Evolutionary conservation across 2,797 vertebrate genomes (phyloP), one percentile per base, ranked within the genome.

Genomic region (Paedocypris micromegethes): DNA sequence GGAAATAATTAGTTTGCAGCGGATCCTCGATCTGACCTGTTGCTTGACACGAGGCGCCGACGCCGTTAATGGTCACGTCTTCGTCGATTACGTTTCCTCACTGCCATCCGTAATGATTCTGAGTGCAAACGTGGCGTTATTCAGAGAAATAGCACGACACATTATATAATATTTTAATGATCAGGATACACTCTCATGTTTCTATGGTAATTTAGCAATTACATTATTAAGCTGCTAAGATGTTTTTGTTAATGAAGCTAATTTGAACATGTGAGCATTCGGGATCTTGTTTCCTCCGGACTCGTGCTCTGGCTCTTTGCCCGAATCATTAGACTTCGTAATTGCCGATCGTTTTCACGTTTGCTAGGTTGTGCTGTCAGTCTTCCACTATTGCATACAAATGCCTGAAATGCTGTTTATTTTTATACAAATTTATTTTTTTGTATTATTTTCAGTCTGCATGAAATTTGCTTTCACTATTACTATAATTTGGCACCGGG

Each of bases 271-370:
- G 50, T 58, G 41, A 3, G 4, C 49, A 9, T 3, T 53, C 6
- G 3, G 39, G 3, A 39, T 9, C 47, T 63, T 59, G 53, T 48
- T 47, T 9, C 2, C 2, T 23, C 4, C 37, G 4, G 9, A 9
- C 50, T 5, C 53, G 40, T 7, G 37, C n/a, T 53, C 6, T 52
- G 38, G 39, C 44, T 43, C 48, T 48, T 58, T 58, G 57, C 9
- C n/a, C 7, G 9, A 58, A 58, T 46, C 6, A 58, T 58, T 37
- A 58, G 43, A 44, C 23, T 45, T 61, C 5, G 51, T 55, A 62
- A 69, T 61, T 55, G 39, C 39, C 61, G 44, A 38, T 53, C n/a
- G 47, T 69, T 69, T 69, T 8, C 60, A 44, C 45, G 47, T n/a
- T 61, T 62, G 45, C 58, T 43, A 49, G 67, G 44, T 7, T 47